phyloP scores from a whole-genome alignment of 1,140 invertebrate species.

The Pseudobourletiella spinata region DNA sequence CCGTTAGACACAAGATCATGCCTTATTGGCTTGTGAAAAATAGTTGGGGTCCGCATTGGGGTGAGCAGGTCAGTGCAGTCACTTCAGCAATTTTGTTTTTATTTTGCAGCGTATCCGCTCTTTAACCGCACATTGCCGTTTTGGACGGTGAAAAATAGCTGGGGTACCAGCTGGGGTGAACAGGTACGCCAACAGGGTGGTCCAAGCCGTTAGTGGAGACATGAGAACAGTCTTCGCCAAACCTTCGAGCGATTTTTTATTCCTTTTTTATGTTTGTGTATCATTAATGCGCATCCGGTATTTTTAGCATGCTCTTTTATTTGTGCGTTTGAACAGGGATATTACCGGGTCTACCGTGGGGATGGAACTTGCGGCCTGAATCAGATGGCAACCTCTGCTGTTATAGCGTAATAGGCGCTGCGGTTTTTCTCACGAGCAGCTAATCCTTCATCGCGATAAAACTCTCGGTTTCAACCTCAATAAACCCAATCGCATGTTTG shows the following conservation, averaged over 20 bases:
- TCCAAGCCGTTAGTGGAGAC: too few relatives aligned
- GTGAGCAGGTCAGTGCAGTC: conserved; percentile 49
- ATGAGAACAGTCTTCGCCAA: too few relatives aligned
- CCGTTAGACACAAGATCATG: conserved; percentile 32
- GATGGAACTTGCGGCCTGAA: conserved; percentile 92
- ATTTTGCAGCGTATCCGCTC: conserved; percentile 57
- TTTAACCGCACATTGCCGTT: conserved; percentile 76
- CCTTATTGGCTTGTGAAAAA: conserved; percentile 71
- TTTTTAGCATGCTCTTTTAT: too few relatives aligned
- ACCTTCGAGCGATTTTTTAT: too few relatives aligned
- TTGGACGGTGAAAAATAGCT: conserved; percentile 91
- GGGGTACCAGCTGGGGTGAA: conserved; percentile 75
- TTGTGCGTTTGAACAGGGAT: too few relatives aligned
- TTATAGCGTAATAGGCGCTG: conserved; percentile 57
- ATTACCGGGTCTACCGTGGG: conserved; percentile 88
- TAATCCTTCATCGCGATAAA: too few relatives aligned
- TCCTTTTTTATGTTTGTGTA: too few relatives aligned
- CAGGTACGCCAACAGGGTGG: conserved; percentile 43
- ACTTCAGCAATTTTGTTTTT: too few relatives aligned
- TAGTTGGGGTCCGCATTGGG: conserved; percentile 49
- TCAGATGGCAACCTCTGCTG: conserved; percentile 77
- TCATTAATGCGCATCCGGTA: too few relatives aligned
- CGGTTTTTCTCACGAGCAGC: too few relatives aligned
- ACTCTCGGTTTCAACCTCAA: too few relatives aligned
- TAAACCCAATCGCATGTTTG: too few relatives aligned